Evolutionary conservation across 2,797 vertebrate species (phyloP).

Genomic region (Microcaecilia unicolor): DNA sequence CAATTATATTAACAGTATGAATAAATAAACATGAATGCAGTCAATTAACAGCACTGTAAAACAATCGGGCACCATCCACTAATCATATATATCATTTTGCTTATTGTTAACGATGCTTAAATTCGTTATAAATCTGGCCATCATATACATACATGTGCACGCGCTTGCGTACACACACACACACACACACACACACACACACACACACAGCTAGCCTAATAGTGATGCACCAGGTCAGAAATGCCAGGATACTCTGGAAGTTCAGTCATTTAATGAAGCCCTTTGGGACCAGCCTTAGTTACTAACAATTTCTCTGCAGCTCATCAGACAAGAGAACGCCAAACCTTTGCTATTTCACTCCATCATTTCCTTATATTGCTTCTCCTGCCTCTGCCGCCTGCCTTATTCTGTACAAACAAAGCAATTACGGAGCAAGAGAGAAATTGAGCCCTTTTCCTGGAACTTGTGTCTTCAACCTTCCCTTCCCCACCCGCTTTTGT

Average conservation of each 20-base stretch:
- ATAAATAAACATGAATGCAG: too few species aligned
- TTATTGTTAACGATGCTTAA: too few species aligned
- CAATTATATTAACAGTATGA: too few species aligned
- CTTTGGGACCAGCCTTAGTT: slow-evolving; percentile 52
- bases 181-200: neutral
- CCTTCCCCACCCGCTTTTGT: slow-evolving; percentile 9
- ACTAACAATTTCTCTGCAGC: slow-evolving; percentile 51
- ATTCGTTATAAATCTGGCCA: too few species aligned
- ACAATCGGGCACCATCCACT: too few species aligned
- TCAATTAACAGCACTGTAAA: too few species aligned
- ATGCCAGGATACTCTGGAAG: slow-evolving; percentile 49
- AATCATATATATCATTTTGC: too few species aligned
- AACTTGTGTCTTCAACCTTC: slow-evolving; percentile 40
- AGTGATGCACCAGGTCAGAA: slow-evolving; percentile 49
- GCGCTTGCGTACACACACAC: neutral
- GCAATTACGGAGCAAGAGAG: slow-evolving; percentile 47
- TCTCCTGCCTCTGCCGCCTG: slow-evolving; percentile 33
- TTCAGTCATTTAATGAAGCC: slow-evolving; percentile 67
- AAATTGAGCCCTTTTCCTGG: slow-evolving; percentile 40
- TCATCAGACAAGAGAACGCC: slow-evolving; percentile 44
- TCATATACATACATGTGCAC: too few species aligned
- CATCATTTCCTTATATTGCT: too few species aligned
- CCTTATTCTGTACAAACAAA: slow-evolving; percentile 49
- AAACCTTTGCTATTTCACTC: slow-evolving; percentile 46
- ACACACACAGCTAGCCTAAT: slow-evolving; percentile 8